A percentile compares a stretch with the other conserved stretches of the same genome.
These are phyloP conservation scores for Ligdia adustata DNA, from an alignment of 2,888 invertebrate genomes.

Conservation along the genomic window DNA sequence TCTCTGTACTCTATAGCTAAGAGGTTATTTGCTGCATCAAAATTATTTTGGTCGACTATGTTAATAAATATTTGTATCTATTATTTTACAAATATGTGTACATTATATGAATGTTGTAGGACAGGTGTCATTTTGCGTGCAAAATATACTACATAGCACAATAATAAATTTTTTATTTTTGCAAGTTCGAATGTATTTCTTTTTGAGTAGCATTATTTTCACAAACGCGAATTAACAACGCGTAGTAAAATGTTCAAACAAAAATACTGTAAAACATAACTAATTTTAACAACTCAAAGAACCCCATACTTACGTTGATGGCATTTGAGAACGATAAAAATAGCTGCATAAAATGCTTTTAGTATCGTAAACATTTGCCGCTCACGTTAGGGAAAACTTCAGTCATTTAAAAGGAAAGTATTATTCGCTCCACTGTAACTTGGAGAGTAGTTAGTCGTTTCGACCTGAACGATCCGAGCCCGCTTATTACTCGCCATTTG, in stretches of 20 bases:
- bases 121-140: too few species aligned
- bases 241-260: slow-evolving; percentile 23
- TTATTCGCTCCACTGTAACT: slow-evolving; percentile 53
- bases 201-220: background rate
- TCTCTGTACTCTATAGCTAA: slow-evolving; percentile 5
- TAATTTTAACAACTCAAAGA: slow-evolving; percentile 33
- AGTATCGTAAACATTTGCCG: slow-evolving; percentile 53
- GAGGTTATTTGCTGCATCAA: too few species aligned
- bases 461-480: slow-evolving; percentile 29
- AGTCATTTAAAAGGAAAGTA: slow-evolving; percentile 54
- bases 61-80: too few species aligned
- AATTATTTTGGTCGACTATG: too few species aligned
- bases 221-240: background rate
- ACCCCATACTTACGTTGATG: slow-evolving; percentile 34
- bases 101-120: too few species aligned
- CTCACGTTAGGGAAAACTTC: slow-evolving; percentile 53
- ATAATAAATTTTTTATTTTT: too few species aligned
- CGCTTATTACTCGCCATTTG: slow-evolving; percentile 17
- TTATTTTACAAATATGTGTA: too few species aligned
- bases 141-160: too few species aligned
- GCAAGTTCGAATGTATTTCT: too few species aligned
- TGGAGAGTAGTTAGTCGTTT: slow-evolving; percentile 44
- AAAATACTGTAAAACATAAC: slow-evolving; percentile 23
- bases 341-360: slow-evolving; percentile 48
- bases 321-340: slow-evolving; percentile 42